These are phyloP conservation scores for Euclidia mi DNA, from an alignment of 2,888 invertebrate species.

Conservation along the genomic window DNA sequence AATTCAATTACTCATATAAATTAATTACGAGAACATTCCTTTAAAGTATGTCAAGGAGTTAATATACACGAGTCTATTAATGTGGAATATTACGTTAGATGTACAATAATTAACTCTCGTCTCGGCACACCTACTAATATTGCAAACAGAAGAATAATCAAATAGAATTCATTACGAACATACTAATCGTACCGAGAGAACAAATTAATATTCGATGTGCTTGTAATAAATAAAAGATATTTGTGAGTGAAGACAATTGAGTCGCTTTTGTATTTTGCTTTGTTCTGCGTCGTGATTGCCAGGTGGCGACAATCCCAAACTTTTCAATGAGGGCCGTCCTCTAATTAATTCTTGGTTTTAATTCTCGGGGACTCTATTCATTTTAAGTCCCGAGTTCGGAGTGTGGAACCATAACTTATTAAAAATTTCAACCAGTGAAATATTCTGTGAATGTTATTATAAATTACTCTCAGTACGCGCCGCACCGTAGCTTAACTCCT, in stretches of 20 bases:
- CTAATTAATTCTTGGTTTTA: constrained; percentile 77
- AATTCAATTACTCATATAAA: constrained; percentile 30
- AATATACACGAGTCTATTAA: constrained; percentile 39
- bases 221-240: constrained; percentile 58
- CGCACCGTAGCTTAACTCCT: constrained; percentile 49
- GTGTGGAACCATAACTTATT: constrained; percentile 70
- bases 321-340: constrained; percentile 69
- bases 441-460: constrained; percentile 63
- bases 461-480: constrained; percentile 40
- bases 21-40: constrained; percentile 30
- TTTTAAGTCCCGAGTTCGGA: constrained; percentile 59
- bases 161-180: constrained; percentile 1
- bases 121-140: constrained; percentile 14
- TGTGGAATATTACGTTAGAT: constrained; percentile 27
- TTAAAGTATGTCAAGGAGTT: constrained; percentile 39
- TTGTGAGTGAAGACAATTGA: constrained; percentile 62
- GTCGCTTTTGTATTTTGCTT: constrained; percentile 62
- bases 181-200: constrained; percentile 17
- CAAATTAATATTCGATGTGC: constrained; percentile 65
- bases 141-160: constrained; percentile 31
- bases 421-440: constrained; percentile 67
- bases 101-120: constrained; percentile 28
- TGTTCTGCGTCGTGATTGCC: constrained; percentile 67
- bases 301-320: constrained; percentile 75
- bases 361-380: constrained; percentile 63